phyloP scores from a whole-genome alignment of 2,888 invertebrate genomes.

The Eudasyphora cyanicolor region DNA sequence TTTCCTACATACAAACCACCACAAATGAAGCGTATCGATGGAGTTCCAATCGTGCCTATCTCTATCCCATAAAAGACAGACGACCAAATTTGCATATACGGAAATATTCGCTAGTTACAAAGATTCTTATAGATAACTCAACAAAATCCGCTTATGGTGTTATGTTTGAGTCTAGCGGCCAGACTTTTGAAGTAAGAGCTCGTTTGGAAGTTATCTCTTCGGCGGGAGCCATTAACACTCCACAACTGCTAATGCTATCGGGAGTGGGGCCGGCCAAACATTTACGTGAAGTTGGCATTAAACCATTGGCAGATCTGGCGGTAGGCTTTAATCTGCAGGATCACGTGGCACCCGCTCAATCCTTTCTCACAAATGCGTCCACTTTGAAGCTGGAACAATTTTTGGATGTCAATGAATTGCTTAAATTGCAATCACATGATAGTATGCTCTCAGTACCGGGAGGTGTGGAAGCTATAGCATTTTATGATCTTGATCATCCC shows the following conservation, averaged over 20 bases:
- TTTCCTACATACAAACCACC: constrained; percentile 84
- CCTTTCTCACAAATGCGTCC: constrained; percentile 81
- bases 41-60: constrained; percentile 83
- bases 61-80: constrained; percentile 81
- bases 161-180: constrained; percentile 80
- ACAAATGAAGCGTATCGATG: constrained; percentile 82
- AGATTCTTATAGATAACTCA: constrained; percentile 81
- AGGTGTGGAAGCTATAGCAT: constrained; percentile 84
- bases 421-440: not conserved
- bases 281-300: constrained; percentile 81
- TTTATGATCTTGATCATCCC: constrained; percentile 82
- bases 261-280: constrained; percentile 85
- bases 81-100: constrained; percentile 82
- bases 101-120: constrained; percentile 81
- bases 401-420: constrained; percentile 49
- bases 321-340: constrained; percentile 85
- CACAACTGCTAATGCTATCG: constrained; percentile 90
- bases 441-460: constrained; percentile 78
- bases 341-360: constrained; percentile 85
- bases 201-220: constrained; percentile 87
- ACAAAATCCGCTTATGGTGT: constrained; percentile 82
- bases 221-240: constrained; percentile 89
- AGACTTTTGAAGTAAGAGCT: constrained; percentile 81
- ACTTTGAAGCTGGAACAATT: constrained; percentile 69
- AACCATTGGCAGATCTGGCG: constrained; percentile 82